Conservation (phyloP, 2,113 vertebrate genomes). For the Donacobius atricapilla region DNA sequence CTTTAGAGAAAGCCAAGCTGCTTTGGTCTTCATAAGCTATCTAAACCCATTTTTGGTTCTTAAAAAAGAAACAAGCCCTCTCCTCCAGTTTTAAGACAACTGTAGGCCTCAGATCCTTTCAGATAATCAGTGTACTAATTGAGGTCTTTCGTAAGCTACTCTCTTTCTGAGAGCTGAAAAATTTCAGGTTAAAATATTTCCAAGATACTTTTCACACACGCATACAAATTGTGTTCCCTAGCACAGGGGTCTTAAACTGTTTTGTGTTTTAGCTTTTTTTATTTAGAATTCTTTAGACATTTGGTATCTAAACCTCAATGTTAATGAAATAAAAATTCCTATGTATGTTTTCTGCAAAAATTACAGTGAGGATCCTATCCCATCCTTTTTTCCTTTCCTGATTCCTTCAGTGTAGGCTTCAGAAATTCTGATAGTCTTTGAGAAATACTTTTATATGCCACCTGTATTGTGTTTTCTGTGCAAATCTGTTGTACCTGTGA, state of each 20-base stretch:
- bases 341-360: background rate
- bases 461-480: background rate
- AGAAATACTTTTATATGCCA: background rate
- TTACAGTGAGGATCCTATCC: background rate
- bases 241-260: background rate
- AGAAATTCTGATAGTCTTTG: background rate
- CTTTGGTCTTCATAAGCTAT: background rate
- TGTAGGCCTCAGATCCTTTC: background rate
- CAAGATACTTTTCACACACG: accelerated
- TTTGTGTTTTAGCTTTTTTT: background rate
- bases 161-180: background rate
- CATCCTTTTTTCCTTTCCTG: background rate
- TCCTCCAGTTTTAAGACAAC: background rate
- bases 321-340: background rate
- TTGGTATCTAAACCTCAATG: background rate
- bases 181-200: background rate
- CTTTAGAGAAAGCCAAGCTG: background rate
- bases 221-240: background rate
- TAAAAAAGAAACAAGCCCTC: too few relatives aligned
- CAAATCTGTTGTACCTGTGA: background rate
- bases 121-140: background rate
- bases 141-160: background rate
- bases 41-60: background rate
- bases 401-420: background rate
- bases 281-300: background rate